phyloP scores from a whole-genome alignment of 2,888 invertebrate species.

The Cryptus armator region DNA sequence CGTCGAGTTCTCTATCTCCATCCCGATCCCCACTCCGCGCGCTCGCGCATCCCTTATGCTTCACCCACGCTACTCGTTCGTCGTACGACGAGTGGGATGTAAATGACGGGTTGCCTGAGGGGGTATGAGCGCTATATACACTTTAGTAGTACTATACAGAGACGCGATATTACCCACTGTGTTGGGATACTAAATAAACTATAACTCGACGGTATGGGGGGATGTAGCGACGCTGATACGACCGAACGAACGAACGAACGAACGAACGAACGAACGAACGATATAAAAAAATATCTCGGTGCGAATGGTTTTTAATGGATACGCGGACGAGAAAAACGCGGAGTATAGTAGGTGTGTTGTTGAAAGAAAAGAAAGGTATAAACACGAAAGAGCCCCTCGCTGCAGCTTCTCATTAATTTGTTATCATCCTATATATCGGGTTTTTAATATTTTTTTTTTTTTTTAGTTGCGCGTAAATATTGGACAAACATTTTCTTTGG shows the following conservation, averaged over 20 bases:
- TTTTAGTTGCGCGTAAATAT: not conserved
- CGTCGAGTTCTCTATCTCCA: not conserved
- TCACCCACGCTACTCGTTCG: constrained; percentile 4
- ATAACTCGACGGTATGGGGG: not conserved
- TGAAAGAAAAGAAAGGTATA: not conserved
- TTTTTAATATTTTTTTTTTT: not conserved
- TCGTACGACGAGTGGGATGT: constrained; percentile 36
- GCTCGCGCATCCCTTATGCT: not conserved
- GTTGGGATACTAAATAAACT: constrained; percentile 6
- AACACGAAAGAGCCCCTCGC: not conserved
- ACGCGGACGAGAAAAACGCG: not conserved
- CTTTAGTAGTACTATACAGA: not conserved
- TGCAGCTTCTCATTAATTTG: not conserved
- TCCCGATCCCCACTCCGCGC: too few relatives aligned
- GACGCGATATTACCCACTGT: constrained; percentile 16
- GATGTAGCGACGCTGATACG: not conserved
- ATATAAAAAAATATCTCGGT: not conserved
- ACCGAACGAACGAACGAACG: not conserved
- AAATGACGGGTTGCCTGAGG: constrained; percentile 23
- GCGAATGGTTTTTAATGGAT: not conserved
- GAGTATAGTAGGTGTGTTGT: not conserved
- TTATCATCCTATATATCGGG: too few relatives aligned
- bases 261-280: not conserved
- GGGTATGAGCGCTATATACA: not conserved
- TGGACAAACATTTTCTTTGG: not conserved